Conservation (phyloP, 2,888 invertebrate species). For the Biston betularia region DNA sequence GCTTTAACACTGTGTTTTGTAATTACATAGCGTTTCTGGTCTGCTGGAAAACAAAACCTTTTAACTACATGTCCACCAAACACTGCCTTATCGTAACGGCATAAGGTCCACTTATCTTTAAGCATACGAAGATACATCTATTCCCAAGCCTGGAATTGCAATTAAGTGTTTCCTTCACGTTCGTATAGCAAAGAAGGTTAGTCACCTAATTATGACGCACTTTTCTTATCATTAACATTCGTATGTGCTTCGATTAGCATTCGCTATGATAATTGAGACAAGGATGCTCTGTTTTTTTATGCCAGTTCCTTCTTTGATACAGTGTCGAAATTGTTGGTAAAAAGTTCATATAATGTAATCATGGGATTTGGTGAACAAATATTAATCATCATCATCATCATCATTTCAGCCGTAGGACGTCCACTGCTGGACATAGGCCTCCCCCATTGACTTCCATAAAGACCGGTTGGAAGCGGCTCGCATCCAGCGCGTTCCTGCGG, state of each 20-base stretch:
- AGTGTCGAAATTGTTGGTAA: too few species aligned
- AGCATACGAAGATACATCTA: conserved; percentile 35
- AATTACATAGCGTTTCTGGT: conserved; percentile 20
- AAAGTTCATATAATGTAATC: too few species aligned
- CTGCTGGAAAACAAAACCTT: conserved; percentile 34
- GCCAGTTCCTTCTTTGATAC: conserved; percentile 1
- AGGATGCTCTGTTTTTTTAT: conserved; percentile 15
- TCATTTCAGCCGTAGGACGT: too few species aligned
- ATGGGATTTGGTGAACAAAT: too few species aligned
- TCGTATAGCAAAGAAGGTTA: conserved; percentile 56
- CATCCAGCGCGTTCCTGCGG: too few species aligned
- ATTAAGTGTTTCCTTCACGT: conserved; percentile 67
- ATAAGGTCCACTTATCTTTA: conserved; percentile 39
- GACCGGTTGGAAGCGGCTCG: too few species aligned
- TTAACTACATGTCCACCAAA: conserved; percentile 32
- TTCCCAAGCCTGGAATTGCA: conserved; percentile 56
- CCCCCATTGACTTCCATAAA: too few species aligned
- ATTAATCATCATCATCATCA: too few species aligned
- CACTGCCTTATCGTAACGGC: conserved; percentile 42
- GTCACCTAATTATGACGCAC: conserved; percentile 66
- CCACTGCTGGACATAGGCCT: too few species aligned
- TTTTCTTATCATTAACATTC: conserved; percentile 54
- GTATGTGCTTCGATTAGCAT: conserved; percentile 42
- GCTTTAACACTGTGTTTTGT: conserved; percentile 13
- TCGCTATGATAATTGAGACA: conserved; percentile 18